These are phyloP conservation scores for Dasypogon diadema DNA, from an alignment of 2,888 invertebrate genomes.

Conservation along the genomic window DNA sequence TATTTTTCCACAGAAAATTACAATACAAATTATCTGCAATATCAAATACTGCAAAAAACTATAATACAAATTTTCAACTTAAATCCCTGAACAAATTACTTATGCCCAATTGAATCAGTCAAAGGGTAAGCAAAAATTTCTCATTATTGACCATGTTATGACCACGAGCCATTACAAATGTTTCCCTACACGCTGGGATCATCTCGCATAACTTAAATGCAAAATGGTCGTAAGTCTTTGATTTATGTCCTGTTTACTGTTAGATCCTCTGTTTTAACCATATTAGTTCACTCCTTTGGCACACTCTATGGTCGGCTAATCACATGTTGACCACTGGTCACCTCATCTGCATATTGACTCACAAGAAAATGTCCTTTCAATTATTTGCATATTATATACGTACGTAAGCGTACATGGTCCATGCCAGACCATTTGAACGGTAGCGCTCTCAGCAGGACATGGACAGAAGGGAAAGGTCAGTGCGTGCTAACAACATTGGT, in stretches of 20 bases:
- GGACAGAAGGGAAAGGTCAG: constrained; percentile 52
- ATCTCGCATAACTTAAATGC: constrained; percentile 1
- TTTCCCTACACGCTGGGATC: constrained; percentile 36
- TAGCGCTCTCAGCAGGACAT: constrained; percentile 47
- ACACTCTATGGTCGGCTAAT: constrained; percentile 52
- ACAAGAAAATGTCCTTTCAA: constrained; percentile 50
- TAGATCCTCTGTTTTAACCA: constrained; percentile 30
- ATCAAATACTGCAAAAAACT: too few species aligned
- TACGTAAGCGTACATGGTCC: not conserved
- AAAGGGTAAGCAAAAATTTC: constrained; percentile 52
- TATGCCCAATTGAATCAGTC: constrained; percentile 49
- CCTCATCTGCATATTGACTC: constrained; percentile 36
- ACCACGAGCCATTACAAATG: constrained; percentile 53
- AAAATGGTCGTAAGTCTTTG: constrained; percentile 53
- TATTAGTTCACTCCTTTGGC: constrained; percentile 53
- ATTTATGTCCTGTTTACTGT: constrained; percentile 53
- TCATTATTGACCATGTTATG: constrained; percentile 55
- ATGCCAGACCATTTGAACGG: constrained; percentile 9
- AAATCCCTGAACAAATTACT: constrained; percentile 54
- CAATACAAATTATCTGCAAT: too few species aligned
- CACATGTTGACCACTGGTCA: constrained; percentile 54
- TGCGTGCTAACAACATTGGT: constrained; percentile 56
- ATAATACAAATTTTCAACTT: constrained; percentile 2
- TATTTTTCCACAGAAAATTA: too few species aligned
- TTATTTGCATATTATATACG: constrained; percentile 44